Evolutionary conservation across 2,113 vertebrate species (phyloP).

Genomic region (Thalassoma bifasciatum): DNA sequence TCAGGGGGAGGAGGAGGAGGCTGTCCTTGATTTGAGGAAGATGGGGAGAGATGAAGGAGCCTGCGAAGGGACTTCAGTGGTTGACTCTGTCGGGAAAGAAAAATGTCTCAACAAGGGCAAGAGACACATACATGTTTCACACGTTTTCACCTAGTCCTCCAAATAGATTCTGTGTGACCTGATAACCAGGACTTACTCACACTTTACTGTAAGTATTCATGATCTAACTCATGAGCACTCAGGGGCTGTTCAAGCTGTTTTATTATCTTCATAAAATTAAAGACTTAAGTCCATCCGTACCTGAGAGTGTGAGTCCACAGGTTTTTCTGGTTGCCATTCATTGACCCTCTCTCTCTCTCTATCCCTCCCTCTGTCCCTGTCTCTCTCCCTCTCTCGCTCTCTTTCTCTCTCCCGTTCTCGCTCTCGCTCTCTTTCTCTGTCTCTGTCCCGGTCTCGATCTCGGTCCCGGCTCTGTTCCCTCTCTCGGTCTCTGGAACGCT

Average conservation of each 20-base stretch:
- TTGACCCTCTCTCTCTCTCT: constrained; percentile 78
- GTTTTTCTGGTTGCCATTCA: constrained; percentile 94
- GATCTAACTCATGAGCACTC: too few relatives aligned
- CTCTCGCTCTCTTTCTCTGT: constrained; percentile 75
- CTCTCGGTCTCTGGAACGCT: constrained; percentile 79
- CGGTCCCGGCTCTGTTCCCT: constrained; percentile 76
- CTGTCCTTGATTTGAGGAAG: constrained; percentile 87
- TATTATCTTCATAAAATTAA: background rate
- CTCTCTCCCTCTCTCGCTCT: constrained; percentile 56
- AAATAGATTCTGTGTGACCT: too few relatives aligned
- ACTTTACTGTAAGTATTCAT: too few relatives aligned
- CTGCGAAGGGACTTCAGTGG: constrained; percentile 96
- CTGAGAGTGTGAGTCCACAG: constrained; percentile 92
- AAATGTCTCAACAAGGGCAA: background rate
- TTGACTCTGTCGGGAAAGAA: constrained; percentile 87
- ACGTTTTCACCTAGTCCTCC: too few relatives aligned
- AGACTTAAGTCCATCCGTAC: constrained; percentile 68
- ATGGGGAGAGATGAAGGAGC: constrained; percentile 93
- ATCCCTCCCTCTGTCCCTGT: constrained; percentile 70
- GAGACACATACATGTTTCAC: too few relatives aligned
- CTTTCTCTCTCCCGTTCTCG: constrained; percentile 58
- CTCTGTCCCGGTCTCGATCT: constrained; percentile 76
- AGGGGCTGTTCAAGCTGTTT: background rate
- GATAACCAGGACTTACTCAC: too few relatives aligned
- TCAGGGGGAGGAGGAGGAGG: constrained; percentile 86